Evolutionary conservation across 1,140 invertebrate species (phyloP), one percentile per base, ranked within the genome.

Genomic region (Sminthurinus signatus): DNA sequence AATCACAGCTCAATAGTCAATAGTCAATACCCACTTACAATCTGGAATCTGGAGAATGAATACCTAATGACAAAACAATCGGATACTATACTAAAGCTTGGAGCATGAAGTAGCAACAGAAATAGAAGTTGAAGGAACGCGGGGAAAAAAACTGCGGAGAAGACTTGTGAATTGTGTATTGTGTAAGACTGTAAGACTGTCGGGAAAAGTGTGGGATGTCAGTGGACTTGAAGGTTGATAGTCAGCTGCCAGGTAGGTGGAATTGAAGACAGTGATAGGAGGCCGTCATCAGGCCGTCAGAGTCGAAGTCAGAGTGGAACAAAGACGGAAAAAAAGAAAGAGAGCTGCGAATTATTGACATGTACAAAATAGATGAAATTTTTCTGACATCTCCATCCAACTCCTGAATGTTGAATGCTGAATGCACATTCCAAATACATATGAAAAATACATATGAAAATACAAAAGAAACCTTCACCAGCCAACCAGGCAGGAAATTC

Each of bases 321-420:
- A n/a, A n/a, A n/a, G n/a, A n/a, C n/a, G n/a, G n/a, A n/a, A n/a
- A n/a, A n/a, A 25, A n/a, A 21, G 51, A 64, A 55, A 64, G 59
- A 64, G 62, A 59, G 39, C 39, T 59, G 29, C 43, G 50, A 51
- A 64, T 64, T 64, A 64, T 64, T 64, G 62, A 64, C 62, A 59
- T 46, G 55, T 51, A 59, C 61, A 63, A 63, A 63, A 63, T 63
- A 56, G 51, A 63, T 63, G 51, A 56, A 44, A 42, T 29, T 32
- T 63, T 50, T 28, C 51, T 62, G 60, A 63, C 51, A 63, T 63
- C 61, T 63, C 54, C 52, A 63, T 63, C 50, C 39, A 46, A n/a
- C 44, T 8, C 8, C 44, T 25, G n/a, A n/a, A n/a, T n/a, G n/a
- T n/a, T n/a, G n/a, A n/a, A n/a, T n/a, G n/a, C n/a, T n/a, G n/a